Percentiles rank a stretch among this genome's conserved stretches.
These are phyloP conservation scores for Serripes groenlandicus DNA, from an alignment of 2,888 invertebrate species.

Conservation along the genomic window DNA sequence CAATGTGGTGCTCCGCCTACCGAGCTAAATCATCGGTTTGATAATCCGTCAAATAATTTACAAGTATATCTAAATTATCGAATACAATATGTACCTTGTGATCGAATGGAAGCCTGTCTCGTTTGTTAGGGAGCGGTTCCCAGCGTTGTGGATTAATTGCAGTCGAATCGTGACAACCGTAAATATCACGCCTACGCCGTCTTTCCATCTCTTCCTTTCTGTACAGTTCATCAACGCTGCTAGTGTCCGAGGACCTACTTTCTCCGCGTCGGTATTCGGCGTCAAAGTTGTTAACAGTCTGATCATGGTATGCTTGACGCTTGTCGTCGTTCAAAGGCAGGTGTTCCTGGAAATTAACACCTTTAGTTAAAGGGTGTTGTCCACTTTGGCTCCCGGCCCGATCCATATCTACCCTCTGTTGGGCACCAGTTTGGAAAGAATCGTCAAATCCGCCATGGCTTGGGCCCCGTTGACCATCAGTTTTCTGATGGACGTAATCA, in stretches of 20 bases:
- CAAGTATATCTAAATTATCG: too few species aligned
- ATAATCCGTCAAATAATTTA: too few species aligned
- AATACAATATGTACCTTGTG: conserved; percentile 11
- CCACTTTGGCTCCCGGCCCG: background rate
- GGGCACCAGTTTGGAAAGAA: background rate
- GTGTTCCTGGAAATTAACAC: background rate
- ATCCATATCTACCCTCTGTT: background rate
- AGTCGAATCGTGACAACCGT: conserved; percentile 43
- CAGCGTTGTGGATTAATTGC: conserved; percentile 58
- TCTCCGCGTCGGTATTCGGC: conserved; percentile 8
- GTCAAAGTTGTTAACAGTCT: background rate
- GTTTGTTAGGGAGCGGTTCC: conserved; percentile 19
- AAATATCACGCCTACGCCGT: conserved; percentile 28
- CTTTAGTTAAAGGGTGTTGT: conserved; percentile 1
- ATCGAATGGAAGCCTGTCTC: background rate
- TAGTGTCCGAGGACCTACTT: conserved; percentile 12
- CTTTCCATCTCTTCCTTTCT: conserved; percentile 1
- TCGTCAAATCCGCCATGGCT: background rate
- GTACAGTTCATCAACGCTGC: conserved; percentile 11
- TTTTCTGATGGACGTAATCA: background rate
- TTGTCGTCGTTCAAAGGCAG: background rate
- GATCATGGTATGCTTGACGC: background rate
- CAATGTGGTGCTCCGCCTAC: too few species aligned
- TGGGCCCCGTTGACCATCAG: background rate
- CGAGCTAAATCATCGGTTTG: too few species aligned